phyloP scores from a whole-genome alignment of 2,888 invertebrate species.

The Baccha elongata region DNA sequence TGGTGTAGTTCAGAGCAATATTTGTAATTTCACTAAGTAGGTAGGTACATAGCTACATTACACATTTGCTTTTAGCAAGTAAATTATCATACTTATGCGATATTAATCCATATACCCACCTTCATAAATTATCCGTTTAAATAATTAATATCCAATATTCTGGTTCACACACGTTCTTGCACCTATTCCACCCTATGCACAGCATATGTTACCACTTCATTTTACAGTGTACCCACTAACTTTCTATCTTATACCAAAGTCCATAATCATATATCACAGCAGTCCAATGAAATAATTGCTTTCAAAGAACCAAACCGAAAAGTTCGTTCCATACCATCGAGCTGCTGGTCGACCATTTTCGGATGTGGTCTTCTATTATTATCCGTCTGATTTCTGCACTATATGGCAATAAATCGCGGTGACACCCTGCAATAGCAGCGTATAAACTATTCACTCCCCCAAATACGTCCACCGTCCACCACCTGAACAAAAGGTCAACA shows the following conservation, averaged over 20 bases:
- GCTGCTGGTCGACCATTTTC: slow-evolving; percentile 33
- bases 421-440: slow-evolving; percentile 45
- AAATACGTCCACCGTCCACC: not conserved
- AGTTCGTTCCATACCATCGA: slow-evolving; percentile 39
- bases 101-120: not conserved
- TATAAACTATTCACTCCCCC: slow-evolving; percentile 11
- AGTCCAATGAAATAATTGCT: slow-evolving; percentile 73
- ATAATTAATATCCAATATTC: slow-evolving; percentile 54
- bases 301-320: slow-evolving; percentile 54
- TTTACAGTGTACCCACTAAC: slow-evolving; percentile 22
- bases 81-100: not conserved
- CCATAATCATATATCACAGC: slow-evolving; percentile 68
- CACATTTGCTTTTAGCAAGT: not conserved
- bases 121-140: slow-evolving; percentile 37
- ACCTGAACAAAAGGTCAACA: slow-evolving; percentile 26
- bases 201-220: slow-evolving; percentile 59
- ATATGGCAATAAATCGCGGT: slow-evolving; percentile 60
- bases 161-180: not conserved
- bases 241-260: slow-evolving; percentile 59
- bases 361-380: slow-evolving; percentile 36
- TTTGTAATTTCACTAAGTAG: too few relatives aligned
- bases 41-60: too few relatives aligned
- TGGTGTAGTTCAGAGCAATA: too few relatives aligned
- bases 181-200: slow-evolving; percentile 15
- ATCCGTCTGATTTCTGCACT: slow-evolving; percentile 55